Percentiles rank a stretch among this genome's conserved stretches.
Conservation (phyloP, 2,113 vertebrate genomes). For the Sinocyclocheilus maitianheensis region DNA sequence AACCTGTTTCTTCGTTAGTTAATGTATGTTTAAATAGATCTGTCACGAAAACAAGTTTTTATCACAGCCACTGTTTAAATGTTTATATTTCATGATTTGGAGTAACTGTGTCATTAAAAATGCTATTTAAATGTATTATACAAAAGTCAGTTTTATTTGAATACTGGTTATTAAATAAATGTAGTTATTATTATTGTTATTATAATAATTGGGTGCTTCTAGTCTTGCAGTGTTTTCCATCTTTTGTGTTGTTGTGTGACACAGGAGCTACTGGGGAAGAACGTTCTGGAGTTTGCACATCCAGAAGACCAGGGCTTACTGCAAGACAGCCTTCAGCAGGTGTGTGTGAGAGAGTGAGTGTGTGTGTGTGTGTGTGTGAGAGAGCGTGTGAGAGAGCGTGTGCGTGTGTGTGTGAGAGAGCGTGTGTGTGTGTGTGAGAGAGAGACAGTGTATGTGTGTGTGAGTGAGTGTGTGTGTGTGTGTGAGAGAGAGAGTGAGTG, state of each 20-base stretch:
- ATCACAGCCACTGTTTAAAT: neutral
- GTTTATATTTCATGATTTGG: neutral
- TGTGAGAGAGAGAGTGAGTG: no score
- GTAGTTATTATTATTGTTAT: neutral
- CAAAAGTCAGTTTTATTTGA: neutral
- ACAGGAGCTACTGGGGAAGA: slow-evolving; percentile 94
- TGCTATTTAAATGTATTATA: neutral
- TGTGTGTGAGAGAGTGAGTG: slow-evolving; percentile 49
- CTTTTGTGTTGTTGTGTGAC: slow-evolving; percentile 30
- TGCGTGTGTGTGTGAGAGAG: no score
- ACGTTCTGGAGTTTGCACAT: slow-evolving; percentile 91
- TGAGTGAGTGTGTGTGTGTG: no score
- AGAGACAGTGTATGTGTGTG: no score
- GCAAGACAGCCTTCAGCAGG: slow-evolving; percentile 96
- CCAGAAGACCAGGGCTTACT: slow-evolving; percentile 92
- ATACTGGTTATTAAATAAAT: neutral
- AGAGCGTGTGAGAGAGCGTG: no score
- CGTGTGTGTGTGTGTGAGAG: no score
- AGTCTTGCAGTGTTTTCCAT: no score
- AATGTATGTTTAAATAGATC: neutral
- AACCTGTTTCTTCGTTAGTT: neutral
- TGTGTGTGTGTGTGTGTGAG: no score
- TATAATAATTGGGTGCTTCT: no score
- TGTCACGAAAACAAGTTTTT: no score
- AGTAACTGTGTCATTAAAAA: no score